Base-by-base conservation (phyloP, 2,113 vertebrate genomes). In the Isichthys henryi region DNA sequence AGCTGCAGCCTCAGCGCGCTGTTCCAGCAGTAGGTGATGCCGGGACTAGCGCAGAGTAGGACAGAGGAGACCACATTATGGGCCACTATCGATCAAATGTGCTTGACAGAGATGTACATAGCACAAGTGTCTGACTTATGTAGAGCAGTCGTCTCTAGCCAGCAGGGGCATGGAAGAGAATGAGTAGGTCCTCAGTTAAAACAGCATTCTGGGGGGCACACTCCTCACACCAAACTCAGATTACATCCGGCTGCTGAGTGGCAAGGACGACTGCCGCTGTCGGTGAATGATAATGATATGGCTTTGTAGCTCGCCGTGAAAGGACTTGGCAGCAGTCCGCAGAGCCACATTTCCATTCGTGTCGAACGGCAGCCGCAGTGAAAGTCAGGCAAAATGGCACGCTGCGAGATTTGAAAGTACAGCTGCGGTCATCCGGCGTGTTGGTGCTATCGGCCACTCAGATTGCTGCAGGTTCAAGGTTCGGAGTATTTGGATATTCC, bases 401-500 rank as follows among this genome's bases (percentile, higher is more conserved):
- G 27, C 49, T 31, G 13, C 50, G 3, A 35, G 62, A 83, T 43
- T 3, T 31, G 31, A 39, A 21, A 58, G 19, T 7, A 4, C n/a
- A 43, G 74, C 8, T 84, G 49, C 15, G 35, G 49, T 77, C 31
- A 39, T 43, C 56, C 56, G 8, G 58, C 7, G 23, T 27, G n/a
- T 35, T 56, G 56, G 35, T 83, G 80, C 39, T 49, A 5, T 88
- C 88, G 88, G 86, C 43, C 27, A 15, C 31, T 9, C 27, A 49
- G 58, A 52, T 89, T 19, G 23, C 66, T 31, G 53, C 11, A 43
- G 84, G 91, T 84, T 70, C 90, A 92, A 92, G 87, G 92, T 90
- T 88, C 89, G 52, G 5, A 45, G 39, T 66, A 17, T 90, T 92
- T 91, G 90, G 88, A 80, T 0, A 8, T 21, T 46, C 62, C 0